These are phyloP conservation scores for Smutsia temminckii DNA, from an alignment of 2,797 vertebrate genomes.

Conservation along the genomic window DNA sequence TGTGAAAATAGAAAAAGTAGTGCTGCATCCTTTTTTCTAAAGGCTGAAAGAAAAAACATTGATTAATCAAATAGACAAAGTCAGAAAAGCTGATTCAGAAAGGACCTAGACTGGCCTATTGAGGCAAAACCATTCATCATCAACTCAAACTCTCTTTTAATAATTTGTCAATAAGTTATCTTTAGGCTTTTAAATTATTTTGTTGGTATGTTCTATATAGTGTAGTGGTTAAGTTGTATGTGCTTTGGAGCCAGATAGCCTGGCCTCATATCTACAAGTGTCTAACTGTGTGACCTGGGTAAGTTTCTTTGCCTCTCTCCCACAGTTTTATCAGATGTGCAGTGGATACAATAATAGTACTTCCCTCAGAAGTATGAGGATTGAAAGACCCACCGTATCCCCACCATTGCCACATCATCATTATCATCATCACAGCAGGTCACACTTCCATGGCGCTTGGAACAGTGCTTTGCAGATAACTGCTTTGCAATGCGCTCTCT, in stretches of 20 bases:
- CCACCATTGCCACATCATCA: background rate
- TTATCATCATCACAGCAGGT: background rate
- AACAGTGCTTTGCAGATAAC: background rate
- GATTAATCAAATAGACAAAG: background rate
- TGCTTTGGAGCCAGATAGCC: background rate
- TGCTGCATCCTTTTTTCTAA: background rate
- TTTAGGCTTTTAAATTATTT: background rate
- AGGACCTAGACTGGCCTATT: background rate
- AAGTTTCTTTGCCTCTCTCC: background rate
- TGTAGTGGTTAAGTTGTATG: background rate
- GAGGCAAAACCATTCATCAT: background rate
- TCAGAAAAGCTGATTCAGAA: background rate
- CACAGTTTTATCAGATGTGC: background rate
- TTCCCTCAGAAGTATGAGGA: background rate
- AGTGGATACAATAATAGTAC: background rate
- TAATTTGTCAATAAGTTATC: background rate
- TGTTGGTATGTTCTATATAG: constrained; percentile 82
- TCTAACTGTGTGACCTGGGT: background rate
- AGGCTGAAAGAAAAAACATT: background rate
- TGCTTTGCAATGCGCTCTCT: background rate
- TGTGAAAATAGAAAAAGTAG: background rate
- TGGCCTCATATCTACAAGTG: accelerated
- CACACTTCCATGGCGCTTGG: background rate
- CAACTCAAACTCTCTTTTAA: background rate
- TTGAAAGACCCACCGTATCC: background rate